phyloP scores from a whole-genome alignment of 2,113 vertebrate genomes.

The Climacteris rufus region DNA sequence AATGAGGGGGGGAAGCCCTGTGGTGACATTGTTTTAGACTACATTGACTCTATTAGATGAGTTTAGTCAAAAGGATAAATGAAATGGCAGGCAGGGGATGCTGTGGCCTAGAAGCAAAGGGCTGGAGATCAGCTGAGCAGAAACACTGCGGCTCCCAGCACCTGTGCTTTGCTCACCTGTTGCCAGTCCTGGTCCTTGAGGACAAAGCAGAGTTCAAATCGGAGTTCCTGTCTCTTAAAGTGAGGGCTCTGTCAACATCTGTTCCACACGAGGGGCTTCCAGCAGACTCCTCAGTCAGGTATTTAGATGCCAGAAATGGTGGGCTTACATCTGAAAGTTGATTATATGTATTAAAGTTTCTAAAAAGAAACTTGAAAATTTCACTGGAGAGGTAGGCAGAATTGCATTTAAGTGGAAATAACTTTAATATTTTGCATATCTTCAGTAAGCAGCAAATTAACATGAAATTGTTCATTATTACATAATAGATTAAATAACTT shows the following conservation, averaged over 20 bases:
- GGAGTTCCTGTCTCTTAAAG: background rate
- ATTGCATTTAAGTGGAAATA: background rate
- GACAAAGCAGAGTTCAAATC: background rate
- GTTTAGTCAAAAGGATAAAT: background rate
- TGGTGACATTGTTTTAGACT: background rate
- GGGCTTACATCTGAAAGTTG: background rate
- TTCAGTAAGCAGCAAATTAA: background rate
- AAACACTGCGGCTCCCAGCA: background rate
- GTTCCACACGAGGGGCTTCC: background rate
- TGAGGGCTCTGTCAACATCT: background rate
- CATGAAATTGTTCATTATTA: background rate
- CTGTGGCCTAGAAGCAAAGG: background rate
- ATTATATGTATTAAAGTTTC: background rate
- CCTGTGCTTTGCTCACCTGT: fast-evolving
- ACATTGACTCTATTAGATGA: background rate
- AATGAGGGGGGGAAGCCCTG: background rate
- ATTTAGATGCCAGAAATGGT: background rate
- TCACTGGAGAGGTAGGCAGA: background rate
- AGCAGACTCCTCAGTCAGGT: background rate
- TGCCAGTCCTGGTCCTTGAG: background rate
- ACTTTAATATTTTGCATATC: background rate
- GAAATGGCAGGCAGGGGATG: background rate
- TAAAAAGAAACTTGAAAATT: background rate
- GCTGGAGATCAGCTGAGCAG: background rate
- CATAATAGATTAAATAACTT: background rate